Conservation (phyloP, 2,888 invertebrate genomes). For the Macrosiphum euphorbiae region DNA sequence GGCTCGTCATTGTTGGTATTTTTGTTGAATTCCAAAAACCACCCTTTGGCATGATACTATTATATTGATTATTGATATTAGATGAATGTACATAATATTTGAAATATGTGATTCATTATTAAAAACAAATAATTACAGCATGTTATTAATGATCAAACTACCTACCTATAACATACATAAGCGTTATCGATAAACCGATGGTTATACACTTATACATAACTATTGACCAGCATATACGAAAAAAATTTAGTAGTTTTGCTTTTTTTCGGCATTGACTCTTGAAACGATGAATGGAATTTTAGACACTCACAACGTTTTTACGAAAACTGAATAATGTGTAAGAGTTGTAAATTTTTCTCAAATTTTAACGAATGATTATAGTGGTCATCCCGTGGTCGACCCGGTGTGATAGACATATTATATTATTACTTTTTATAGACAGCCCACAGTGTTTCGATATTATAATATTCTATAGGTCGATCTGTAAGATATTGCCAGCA, state of each 20-base stretch:
- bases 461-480: background rate
- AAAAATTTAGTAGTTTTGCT: background rate
- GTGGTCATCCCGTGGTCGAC: background rate
- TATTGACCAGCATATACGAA: background rate
- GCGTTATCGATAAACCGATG: background rate
- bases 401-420: background rate
- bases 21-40: background rate
- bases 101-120: background rate
- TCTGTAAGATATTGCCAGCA: background rate
- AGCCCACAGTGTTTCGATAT: background rate
- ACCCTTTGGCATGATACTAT: no score
- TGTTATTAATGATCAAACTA: background rate
- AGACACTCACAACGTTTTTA: background rate
- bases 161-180: background rate
- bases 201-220: background rate
- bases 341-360: background rate
- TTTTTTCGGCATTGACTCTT: background rate
- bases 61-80: background rate
- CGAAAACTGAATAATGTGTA: background rate
- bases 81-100: background rate
- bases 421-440: background rate
- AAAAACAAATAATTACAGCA: background rate
- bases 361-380: background rate
- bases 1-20: background rate
- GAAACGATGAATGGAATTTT: background rate